Conservation (phyloP, 2,797 vertebrate genomes). For the Muscicapa striata region DNA sequence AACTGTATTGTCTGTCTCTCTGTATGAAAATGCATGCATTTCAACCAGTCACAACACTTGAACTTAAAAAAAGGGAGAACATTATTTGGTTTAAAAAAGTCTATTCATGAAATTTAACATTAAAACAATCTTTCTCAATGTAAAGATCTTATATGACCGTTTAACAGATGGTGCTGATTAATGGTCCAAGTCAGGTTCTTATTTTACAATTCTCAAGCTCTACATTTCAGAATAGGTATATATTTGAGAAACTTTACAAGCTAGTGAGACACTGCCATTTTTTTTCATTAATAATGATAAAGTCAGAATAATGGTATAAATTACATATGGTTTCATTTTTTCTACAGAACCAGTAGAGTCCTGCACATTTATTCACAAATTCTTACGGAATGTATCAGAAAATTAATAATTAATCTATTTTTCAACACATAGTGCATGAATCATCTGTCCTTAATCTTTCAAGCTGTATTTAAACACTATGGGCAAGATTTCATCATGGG, state of each 20-base stretch:
- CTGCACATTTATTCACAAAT: background rate
- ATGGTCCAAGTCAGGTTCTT: background rate
- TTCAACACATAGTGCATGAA: background rate
- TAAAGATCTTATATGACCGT: background rate
- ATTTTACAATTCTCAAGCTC: background rate
- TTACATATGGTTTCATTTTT: background rate
- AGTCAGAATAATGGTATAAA: background rate
- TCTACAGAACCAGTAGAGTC: background rate
- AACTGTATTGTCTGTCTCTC: constrained; percentile 17
- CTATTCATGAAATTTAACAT: background rate
- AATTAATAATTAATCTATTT: background rate
- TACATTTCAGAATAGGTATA: background rate
- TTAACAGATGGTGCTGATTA: background rate
- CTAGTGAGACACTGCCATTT: background rate
- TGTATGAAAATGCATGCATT: constrained; percentile 6
- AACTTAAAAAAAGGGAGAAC: background rate
- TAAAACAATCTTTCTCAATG: background rate
- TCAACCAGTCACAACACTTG: background rate
- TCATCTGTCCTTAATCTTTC: background rate
- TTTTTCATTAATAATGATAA: background rate
- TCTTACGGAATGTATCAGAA: background rate
- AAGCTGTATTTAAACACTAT: background rate
- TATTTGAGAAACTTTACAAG: background rate
- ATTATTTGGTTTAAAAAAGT: background rate
- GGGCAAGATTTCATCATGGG: background rate